Conservation (phyloP, 2,113 vertebrate species). For the Sorex fumeus region DNA sequence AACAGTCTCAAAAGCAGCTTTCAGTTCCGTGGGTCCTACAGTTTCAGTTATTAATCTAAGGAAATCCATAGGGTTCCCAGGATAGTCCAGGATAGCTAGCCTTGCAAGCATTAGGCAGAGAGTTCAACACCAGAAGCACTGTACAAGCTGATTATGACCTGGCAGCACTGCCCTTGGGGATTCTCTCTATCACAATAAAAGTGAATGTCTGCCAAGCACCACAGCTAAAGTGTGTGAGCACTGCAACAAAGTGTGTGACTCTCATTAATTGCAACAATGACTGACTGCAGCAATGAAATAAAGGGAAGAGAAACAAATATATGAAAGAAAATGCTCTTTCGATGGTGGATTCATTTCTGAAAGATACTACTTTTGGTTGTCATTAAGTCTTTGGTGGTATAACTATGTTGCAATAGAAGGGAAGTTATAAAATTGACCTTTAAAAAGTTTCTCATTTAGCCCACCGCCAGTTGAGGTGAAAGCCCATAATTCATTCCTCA, state of each 20-base stretch:
- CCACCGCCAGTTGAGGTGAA: background rate
- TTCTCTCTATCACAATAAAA: too few relatives aligned
- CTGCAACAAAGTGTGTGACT: background rate
- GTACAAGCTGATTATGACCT: too few relatives aligned
- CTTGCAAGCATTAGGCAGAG: too few relatives aligned
- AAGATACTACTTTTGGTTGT: background rate
- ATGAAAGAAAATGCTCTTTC: background rate
- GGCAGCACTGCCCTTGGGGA: too few relatives aligned
- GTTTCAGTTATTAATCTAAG: background rate
- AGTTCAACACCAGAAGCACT: too few relatives aligned
- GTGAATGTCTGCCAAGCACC: too few relatives aligned
- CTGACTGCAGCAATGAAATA: background rate
- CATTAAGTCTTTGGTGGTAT: background rate
- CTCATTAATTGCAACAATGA: background rate
- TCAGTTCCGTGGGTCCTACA: background rate
- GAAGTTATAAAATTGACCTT: background rate
- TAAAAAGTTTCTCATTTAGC: background rate
- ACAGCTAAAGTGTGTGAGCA: background rate
- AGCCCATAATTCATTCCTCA: background rate
- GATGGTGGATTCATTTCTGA: background rate
- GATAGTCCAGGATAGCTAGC: too few relatives aligned
- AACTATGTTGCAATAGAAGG: background rate
- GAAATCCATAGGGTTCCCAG: too few relatives aligned
- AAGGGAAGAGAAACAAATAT: background rate
- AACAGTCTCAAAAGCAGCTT: slow-evolving; percentile 42